phyloP scores from a whole-genome alignment of 2,888 invertebrate genomes.

The Clanis bilineata region DNA sequence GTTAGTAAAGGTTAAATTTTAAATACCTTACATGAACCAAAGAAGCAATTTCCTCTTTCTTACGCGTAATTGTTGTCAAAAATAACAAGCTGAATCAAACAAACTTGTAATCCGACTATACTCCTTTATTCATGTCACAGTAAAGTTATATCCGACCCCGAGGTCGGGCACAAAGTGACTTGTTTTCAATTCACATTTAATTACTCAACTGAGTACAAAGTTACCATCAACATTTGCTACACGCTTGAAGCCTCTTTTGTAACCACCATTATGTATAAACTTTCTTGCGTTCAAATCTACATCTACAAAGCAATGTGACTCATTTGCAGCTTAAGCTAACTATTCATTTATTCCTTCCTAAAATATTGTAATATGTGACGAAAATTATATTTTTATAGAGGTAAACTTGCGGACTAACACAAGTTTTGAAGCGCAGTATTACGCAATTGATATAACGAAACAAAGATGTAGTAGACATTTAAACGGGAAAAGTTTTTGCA shows the following conservation, averaged over 20 bases:
- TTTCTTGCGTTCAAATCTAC: constrained; percentile 20
- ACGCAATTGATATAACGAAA: constrained; percentile 26
- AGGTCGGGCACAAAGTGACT: constrained; percentile 39
- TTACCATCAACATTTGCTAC: constrained; percentile 36
- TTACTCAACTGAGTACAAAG: constrained; percentile 44
- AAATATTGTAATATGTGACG: not conserved
- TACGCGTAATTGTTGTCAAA: constrained; percentile 28
- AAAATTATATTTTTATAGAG: no score
- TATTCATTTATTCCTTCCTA: not conserved
- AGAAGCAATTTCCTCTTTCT: not conserved
- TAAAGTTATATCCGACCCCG: constrained; percentile 33
- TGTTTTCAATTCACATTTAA: constrained; percentile 61
- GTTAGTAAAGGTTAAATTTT: no score
- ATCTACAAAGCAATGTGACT: constrained; percentile 14
- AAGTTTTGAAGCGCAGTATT: not conserved
- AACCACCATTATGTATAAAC: constrained; percentile 25
- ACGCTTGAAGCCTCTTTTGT: constrained; percentile 29
- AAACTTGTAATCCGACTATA: constrained; percentile 30
- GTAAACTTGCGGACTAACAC: no score
- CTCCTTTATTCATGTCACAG: constrained; percentile 29
- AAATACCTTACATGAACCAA: not conserved
- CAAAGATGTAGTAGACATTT: constrained; percentile 38
- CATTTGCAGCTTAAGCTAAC: constrained; percentile 19
- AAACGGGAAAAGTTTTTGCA: constrained; percentile 39
- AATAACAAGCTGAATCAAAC: constrained; percentile 32